A percentile compares a stretch with the other conserved stretches of the same genome.
These are phyloP conservation scores for Notarius quadriscutis DNA, from an alignment of 2,113 vertebrate genomes.

Conservation along the genomic window DNA sequence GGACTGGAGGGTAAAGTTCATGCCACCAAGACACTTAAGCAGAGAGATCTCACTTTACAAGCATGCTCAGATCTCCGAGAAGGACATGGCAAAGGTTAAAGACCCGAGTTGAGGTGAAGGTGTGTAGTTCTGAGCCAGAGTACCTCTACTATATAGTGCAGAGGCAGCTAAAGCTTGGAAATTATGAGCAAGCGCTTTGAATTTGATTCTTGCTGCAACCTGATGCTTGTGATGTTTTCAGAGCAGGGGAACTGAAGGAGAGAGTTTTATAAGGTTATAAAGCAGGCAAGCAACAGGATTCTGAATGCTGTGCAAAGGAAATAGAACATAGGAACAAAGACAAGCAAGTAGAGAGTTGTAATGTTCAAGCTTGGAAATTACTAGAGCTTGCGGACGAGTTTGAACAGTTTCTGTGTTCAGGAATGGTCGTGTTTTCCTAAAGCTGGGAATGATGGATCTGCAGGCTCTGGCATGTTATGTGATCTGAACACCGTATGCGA, in stretches of 20 bases:
- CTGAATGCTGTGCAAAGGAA: too few species aligned
- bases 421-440: background rate
- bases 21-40: background rate
- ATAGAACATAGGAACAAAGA: background rate
- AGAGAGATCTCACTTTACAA: background rate
- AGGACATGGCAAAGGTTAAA: slow-evolving; percentile 17
- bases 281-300: too few species aligned
- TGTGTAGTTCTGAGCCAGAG: background rate
- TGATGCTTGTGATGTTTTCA: background rate
- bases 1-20: background rate
- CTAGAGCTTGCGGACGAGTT: background rate
- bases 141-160: background rate
- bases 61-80: slow-evolving; percentile 15
- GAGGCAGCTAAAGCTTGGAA: background rate
- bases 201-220: background rate
- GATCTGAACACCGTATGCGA: background rate
- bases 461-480: background rate
- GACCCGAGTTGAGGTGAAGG: background rate
- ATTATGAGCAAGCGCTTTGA: background rate
- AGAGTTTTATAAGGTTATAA: background rate
- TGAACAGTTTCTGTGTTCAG: background rate
- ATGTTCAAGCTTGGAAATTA: background rate
- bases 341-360: background rate
- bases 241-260: background rate
- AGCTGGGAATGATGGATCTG: background rate